Percentiles rank a stretch among this genome's conserved stretches.
These are phyloP conservation scores for Agonopterix subpropinquella DNA, from an alignment of 2,888 invertebrate genomes.

Conservation along the genomic window DNA sequence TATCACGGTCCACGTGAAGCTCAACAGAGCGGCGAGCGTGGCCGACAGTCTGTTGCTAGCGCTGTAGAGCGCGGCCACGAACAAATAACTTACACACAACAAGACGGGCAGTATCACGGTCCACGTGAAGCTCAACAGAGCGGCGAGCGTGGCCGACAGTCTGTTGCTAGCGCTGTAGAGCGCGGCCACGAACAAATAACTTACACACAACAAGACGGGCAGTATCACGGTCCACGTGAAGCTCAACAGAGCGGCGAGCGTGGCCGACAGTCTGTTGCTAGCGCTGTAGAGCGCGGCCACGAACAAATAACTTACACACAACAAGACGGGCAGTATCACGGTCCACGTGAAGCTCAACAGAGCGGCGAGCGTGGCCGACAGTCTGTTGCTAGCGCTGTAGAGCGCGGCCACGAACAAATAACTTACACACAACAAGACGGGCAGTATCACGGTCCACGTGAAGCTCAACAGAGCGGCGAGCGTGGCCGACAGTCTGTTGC, in stretches of 20 bases:
- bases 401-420: slow-evolving; percentile 71
- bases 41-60: slow-evolving; percentile 43
- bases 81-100: too few relatives aligned
- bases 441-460: slow-evolving; percentile 91
- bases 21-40: slow-evolving; percentile 80
- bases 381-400: slow-evolving; percentile 43
- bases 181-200: slow-evolving; percentile 71
- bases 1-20: slow-evolving; percentile 92
- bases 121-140: slow-evolving; percentile 89
- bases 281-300: slow-evolving; percentile 67
- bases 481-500: slow-evolving; percentile 51
- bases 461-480: slow-evolving; percentile 84
- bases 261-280: slow-evolving; percentile 38
- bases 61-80: slow-evolving; percentile 66
- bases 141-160: slow-evolving; percentile 71
- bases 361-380: slow-evolving; percentile 75
- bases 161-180: slow-evolving; percentile 49
- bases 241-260: slow-evolving; percentile 81
- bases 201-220: slow-evolving; percentile 88
- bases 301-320: too few relatives aligned
- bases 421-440: slow-evolving; percentile 88
- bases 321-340: slow-evolving; percentile 86
- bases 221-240: slow-evolving; percentile 93
- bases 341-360: slow-evolving; percentile 91
- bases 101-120: slow-evolving; percentile 90